Evolutionary conservation across 1,140 invertebrate genomes (phyloP).

Genomic region (Melipona quadrifasciata): DNA sequence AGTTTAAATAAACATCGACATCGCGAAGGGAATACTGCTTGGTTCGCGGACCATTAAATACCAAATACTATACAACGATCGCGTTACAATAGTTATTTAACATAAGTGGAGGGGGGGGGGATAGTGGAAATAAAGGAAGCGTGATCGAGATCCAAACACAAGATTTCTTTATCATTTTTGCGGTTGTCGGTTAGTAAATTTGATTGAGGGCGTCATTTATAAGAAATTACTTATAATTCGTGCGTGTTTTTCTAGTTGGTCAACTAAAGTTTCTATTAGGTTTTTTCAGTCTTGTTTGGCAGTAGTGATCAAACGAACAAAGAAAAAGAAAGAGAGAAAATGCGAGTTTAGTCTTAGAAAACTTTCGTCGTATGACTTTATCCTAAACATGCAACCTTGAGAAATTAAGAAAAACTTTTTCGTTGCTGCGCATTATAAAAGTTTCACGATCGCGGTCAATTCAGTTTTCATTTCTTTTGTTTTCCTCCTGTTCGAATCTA

Average conservation of each 20-base stretch:
- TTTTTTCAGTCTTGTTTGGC: neutral
- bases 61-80: conserved; percentile 77
- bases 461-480: neutral
- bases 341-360: neutral
- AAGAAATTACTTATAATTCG: neutral
- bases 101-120: conserved; percentile 34
- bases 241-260: conserved; percentile 17
- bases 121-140: conserved; percentile 2
- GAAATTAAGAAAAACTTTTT: neutral
- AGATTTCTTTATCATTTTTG: conserved; percentile 14
- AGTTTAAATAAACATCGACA: conserved; percentile 29
- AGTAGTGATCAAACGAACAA: neutral
- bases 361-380: neutral
- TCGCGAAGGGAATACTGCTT: conserved; percentile 57
- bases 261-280: neutral
- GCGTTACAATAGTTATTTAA: conserved; percentile 76
- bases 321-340: neutral
- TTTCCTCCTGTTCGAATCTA: neutral
- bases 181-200: conserved; percentile 53
- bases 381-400: neutral
- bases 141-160: neutral
- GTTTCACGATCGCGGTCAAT: neutral
- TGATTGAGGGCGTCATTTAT: conserved; percentile 67
- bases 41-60: conserved; percentile 76
- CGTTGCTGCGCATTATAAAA: neutral